Evolutionary conservation across 2,113 vertebrate genomes (phyloP).

Genomic region (Vombatus ursinus): DNA sequence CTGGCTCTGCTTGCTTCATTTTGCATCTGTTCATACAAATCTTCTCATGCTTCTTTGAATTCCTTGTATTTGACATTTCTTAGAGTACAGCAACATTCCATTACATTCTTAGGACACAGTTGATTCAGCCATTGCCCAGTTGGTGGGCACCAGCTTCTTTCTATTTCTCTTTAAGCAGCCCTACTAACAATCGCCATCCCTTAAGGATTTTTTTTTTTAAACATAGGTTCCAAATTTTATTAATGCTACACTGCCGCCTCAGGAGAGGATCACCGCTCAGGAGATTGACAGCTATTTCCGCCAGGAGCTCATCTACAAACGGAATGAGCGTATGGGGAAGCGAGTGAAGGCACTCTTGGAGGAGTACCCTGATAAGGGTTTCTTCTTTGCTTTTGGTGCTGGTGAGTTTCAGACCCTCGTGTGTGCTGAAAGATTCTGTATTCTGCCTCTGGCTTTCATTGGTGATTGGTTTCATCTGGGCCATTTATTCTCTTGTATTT

Average conservation of each 20-base stretch:
- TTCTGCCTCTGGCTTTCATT: not conserved
- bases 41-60: not conserved
- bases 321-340: constrained; percentile 91
- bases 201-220: constrained; percentile 6
- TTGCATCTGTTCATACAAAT: not conserved
- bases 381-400: constrained; percentile 96
- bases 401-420: constrained; percentile 80
- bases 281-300: constrained; percentile 93
- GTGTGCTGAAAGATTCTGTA: accelerated
- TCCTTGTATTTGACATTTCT: not conserved
- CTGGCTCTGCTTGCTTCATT: not conserved
- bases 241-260: constrained; percentile 88
- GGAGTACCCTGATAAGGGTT: constrained; percentile 90
- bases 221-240: constrained; percentile 91
- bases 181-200: constrained; percentile 14
- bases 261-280: constrained; percentile 88
- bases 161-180: not conserved
- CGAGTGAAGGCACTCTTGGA: constrained; percentile 88
- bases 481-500: not conserved
- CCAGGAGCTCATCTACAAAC: constrained; percentile 92
- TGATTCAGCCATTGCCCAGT: not conserved
- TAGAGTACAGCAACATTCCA: not conserved
- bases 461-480: not conserved
- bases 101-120: not conserved
- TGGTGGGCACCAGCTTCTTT: too few relatives aligned